These are phyloP conservation scores for Neogobius melanostomus DNA, from an alignment of 2,113 vertebrate species.

Conservation along the genomic window DNA sequence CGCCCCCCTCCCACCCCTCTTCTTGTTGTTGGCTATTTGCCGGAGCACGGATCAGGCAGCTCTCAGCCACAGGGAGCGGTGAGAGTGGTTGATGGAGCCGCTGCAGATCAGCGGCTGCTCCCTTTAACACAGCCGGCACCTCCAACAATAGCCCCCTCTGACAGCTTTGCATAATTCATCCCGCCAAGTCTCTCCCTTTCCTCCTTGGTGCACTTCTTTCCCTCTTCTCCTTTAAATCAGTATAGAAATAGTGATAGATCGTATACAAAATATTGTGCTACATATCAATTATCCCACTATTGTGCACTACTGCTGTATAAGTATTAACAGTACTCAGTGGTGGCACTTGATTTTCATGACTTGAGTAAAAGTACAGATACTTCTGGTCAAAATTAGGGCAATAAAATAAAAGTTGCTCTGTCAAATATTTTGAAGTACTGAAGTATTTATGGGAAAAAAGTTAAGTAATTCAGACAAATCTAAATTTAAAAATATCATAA, in stretches of 20 bases:
- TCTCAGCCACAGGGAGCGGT: constrained; percentile 66
- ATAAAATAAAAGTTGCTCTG: too few relatives aligned
- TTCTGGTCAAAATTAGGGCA: too few relatives aligned
- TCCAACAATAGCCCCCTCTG: constrained; percentile 85
- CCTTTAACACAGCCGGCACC: constrained; percentile 71
- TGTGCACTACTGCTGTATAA: too few relatives aligned
- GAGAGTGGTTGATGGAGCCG: constrained; percentile 69
- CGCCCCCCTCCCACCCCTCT: constrained; percentile 5
- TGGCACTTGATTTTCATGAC: too few relatives aligned
- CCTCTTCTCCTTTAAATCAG: constrained; percentile 55
- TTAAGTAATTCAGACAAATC: too few relatives aligned
- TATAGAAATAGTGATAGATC: neutral
- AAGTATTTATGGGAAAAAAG: too few relatives aligned
- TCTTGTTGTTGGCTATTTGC: constrained; percentile 64
- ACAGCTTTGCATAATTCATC: constrained; percentile 92
- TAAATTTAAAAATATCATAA: too few relatives aligned
- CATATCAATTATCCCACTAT: neutral
- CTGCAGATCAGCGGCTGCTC: constrained; percentile 59
- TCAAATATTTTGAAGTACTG: too few relatives aligned
- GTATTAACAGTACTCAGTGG: too few relatives aligned
- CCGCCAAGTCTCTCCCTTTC: constrained; percentile 58
- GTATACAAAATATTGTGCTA: neutral
- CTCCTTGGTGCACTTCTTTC: constrained; percentile 50
- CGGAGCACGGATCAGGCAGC: constrained; percentile 62
- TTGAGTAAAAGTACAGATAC: too few relatives aligned